A percentile compares a stretch with the other conserved stretches of the same genome.
Evolutionary conservation across 2,888 invertebrate genomes (phyloP).

Genomic region (Ditylenchus weischeri): DNA sequence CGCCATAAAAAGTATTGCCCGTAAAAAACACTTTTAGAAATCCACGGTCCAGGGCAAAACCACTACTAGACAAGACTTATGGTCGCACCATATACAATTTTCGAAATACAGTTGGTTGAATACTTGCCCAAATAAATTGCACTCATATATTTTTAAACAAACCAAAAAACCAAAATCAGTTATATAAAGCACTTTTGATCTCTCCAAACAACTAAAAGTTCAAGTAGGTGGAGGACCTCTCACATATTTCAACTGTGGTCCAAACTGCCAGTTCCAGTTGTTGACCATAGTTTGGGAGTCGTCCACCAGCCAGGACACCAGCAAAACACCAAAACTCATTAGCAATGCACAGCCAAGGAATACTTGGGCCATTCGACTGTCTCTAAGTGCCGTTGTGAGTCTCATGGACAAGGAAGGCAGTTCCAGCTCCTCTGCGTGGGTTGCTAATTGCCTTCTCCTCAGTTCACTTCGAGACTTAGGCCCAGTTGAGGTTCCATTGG

Average conservation of each 20-base stretch:
- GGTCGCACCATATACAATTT: no score
- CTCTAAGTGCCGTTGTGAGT: neutral
- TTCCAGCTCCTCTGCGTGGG: no score
- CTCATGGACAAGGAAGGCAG: neutral
- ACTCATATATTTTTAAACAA: no score
- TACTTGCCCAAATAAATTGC: no score
- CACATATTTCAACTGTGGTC: constrained; percentile 8
- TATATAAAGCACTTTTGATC: no score
- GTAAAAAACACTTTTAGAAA: no score
- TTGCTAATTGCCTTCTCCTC: neutral
- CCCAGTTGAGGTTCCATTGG: neutral
- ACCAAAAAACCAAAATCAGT: no score
- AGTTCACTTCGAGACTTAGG: neutral
- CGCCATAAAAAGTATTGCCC: no score
- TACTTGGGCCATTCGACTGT: constrained; percentile 3
- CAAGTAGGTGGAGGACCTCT: constrained; percentile 7
- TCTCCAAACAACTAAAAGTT: no score
- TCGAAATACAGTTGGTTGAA: no score
- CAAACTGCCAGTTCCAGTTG: constrained; percentile 5
- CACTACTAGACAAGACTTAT: no score
- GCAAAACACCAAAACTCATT: constrained; percentile 4
- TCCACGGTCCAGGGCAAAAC: no score
- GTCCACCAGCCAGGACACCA: constrained; percentile 6
- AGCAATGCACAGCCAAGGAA: constrained; percentile 5
- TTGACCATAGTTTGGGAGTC: neutral